Percentiles rank a stretch among this genome's conserved stretches.
Conservation (phyloP, 1,140 invertebrate genomes). For the Pinna nobilis region DNA sequence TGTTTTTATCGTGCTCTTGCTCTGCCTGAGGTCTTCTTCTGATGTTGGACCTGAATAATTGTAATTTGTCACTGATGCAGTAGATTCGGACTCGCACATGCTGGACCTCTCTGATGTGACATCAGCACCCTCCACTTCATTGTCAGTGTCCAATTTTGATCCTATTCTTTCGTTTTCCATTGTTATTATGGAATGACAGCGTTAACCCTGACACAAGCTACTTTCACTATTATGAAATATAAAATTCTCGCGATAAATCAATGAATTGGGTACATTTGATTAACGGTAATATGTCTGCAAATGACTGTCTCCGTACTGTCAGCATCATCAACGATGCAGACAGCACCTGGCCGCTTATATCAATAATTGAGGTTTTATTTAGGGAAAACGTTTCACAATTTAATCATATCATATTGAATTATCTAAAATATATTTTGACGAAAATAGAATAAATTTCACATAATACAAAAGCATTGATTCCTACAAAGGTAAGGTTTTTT, state of each 20-base stretch:
- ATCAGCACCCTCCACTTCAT: not conserved
- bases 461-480: not conserved
- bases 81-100: not conserved
- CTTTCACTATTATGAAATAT: not conserved
- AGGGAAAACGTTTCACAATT: too few species aligned
- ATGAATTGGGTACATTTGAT: too few species aligned
- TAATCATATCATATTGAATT: not conserved
- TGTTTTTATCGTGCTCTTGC: not conserved
- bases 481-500: not conserved
- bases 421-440: not conserved
- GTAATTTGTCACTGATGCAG: not conserved
- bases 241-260: not conserved
- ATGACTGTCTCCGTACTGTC: not conserved
- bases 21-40: not conserved
- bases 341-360: not conserved
- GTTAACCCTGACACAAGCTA: too few species aligned
- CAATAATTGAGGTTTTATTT: too few species aligned
- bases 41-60: constrained; percentile 1
- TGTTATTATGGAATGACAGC: too few species aligned
- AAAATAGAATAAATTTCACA: not conserved
- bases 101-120: not conserved
- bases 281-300: too few species aligned
- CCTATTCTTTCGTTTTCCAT: too few species aligned
- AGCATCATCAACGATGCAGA: constrained; percentile 1
- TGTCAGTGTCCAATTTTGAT: constrained; percentile 1